Conservation (phyloP, 1,140 invertebrate genomes). For the Pseudomyrmex concolor region DNA sequence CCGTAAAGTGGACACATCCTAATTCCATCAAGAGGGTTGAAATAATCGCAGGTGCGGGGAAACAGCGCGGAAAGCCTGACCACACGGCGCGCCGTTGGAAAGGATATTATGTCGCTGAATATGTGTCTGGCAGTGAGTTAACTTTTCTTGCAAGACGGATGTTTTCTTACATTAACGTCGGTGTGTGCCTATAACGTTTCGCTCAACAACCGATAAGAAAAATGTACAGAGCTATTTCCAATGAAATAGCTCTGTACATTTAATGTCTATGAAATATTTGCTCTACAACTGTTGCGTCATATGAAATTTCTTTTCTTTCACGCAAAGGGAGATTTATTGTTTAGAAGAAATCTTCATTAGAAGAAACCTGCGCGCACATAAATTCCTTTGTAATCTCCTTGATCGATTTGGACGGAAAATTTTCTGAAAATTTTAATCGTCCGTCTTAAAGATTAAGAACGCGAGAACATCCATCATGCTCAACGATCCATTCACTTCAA, state of each 20-base stretch:
- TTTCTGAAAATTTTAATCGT: conserved; percentile 26
- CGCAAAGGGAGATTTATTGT: too few relatives aligned
- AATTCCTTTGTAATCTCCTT: background rate
- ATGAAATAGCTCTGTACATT: too few relatives aligned
- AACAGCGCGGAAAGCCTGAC: background rate
- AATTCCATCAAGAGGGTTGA: conserved; percentile 35
- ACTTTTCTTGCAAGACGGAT: conserved; percentile 1
- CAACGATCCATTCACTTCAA: conserved; percentile 54
- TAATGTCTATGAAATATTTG: background rate
- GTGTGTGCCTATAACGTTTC: background rate
- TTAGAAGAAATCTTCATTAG: too few relatives aligned
- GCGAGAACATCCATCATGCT: conserved; percentile 64
- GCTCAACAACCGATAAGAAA: background rate
- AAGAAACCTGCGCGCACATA: background rate
- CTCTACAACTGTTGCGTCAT: background rate
- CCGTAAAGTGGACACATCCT: conserved; percentile 23
- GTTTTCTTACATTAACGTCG: background rate
- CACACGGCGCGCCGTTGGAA: background rate
- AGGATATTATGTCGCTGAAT: background rate
- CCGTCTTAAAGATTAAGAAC: conserved; percentile 49
- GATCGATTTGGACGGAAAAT: conserved; percentile 1
- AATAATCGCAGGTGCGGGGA: background rate
- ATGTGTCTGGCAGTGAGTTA: background rate
- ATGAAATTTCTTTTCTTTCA: background rate
- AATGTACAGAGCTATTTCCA: too few relatives aligned